Base-by-base conservation (phyloP, 2,113 vertebrate species). In the Embiotoca jacksoni region DNA sequence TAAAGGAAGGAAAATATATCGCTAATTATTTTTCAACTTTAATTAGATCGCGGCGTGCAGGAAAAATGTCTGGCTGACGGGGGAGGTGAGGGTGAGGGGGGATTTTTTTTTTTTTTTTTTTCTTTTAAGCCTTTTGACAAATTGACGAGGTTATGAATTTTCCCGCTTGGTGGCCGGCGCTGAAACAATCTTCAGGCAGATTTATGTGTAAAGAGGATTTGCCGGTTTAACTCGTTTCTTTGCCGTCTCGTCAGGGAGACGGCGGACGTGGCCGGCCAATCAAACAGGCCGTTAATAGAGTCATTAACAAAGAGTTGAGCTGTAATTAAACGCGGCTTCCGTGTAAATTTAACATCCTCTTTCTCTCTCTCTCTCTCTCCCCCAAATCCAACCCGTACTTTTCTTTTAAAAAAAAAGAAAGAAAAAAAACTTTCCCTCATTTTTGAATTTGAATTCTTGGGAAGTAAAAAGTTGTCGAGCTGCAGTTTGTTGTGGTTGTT, bases 21-120 rank as follows among this genome's bases (percentile, higher is more conserved):
- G 75, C 89, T 92, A 91, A 94, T 93, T 91, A 92, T 94, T 93
- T 86, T 89, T 91, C 79, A 80, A 74, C 78, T 69, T 91, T 92
- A 93, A 93, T 93, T 89, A 92, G 76, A 91, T 80, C 8, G 77
- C 56, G 59, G 60, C 9, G 16, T 56, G 72, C 46, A 75, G 46
- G 39, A 81, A 44, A 75, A 81, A 75, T 36, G 72, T 23, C 32
- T n/a, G 55, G 55, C 75, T 49, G 37, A 49, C 0, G 14, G 9
- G 3, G 23, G 52, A 3, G 33, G 70, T 3, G 60, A 58, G 11
- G 33, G 46, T 8, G 46, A 15, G 33, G 65, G 10, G 30, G 46
- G 11, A 8, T 57, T 50, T 65, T 84, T 80, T 88, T 87, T 82
- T 82, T 50, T 65, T 84, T 80, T 88, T 87, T 82, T 57, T 50